phyloP scores from a whole-genome alignment of 1,140 invertebrate genomes.

The Pemphigus obesinymphae region DNA sequence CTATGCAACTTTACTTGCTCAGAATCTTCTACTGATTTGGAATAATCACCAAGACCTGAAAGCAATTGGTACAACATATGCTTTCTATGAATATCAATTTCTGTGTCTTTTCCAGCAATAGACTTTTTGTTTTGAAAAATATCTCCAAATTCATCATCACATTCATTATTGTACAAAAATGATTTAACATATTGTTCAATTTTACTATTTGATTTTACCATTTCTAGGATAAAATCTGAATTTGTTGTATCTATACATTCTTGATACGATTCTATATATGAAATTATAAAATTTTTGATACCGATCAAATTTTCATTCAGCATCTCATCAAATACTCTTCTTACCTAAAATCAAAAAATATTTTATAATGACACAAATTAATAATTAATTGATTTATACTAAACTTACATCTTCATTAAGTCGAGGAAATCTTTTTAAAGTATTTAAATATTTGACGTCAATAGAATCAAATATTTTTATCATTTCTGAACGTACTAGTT shows the following conservation, averaged over 20 bases:
- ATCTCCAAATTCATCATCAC: too few species aligned
- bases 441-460: not conserved
- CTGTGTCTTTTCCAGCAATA: too few species aligned
- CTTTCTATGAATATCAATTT: too few species aligned
- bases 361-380: too few species aligned
- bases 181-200: too few species aligned
- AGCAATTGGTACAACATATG: too few species aligned
- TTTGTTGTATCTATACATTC: not conserved
- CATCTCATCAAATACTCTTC: not conserved
- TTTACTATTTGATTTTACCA: not conserved
- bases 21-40: too few species aligned
- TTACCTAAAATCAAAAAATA: not conserved
- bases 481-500: conserved; percentile 71
- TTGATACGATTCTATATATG: not conserved
- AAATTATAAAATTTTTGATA: not conserved
- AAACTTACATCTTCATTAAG: not conserved
- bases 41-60: too few species aligned
- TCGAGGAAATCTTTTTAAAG: not conserved
- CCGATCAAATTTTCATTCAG: not conserved
- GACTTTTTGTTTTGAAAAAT: too few species aligned
- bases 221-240: not conserved
- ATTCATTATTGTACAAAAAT: too few species aligned
- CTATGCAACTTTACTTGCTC: too few species aligned
- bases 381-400: not conserved
- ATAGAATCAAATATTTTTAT: not conserved